phyloP scores from a whole-genome alignment of 2,113 vertebrate genomes.

The Brevimyrus niger region DNA sequence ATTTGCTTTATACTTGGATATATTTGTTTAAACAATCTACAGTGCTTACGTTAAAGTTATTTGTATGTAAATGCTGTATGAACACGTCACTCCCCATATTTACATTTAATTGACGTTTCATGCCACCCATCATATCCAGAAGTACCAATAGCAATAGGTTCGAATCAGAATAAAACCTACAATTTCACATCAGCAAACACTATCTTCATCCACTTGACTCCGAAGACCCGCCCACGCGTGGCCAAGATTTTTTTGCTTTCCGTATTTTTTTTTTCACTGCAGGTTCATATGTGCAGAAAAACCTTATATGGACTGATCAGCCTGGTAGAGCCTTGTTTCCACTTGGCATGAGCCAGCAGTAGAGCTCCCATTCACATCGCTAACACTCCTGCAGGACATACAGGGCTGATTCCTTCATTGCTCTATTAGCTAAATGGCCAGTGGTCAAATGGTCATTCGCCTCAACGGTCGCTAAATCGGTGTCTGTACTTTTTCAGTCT shows the following conservation, averaged over 20 bases:
- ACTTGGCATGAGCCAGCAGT: constrained; percentile 49
- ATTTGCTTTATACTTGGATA: background rate
- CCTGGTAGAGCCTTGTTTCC: constrained; percentile 69
- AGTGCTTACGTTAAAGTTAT: constrained; percentile 53
- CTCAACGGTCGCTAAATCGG: constrained; percentile 27
- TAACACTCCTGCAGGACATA: constrained; percentile 61
- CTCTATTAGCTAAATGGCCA: constrained; percentile 36
- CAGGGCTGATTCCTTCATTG: constrained; percentile 49
- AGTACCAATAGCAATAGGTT: constrained; percentile 66
- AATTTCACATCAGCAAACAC: constrained; percentile 80
- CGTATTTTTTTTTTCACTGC: constrained; percentile 63
- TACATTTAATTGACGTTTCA: constrained; percentile 81
- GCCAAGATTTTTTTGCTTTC: constrained; percentile 69
- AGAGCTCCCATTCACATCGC: constrained; percentile 51
- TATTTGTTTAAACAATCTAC: constrained; percentile 47
- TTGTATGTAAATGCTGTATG: constrained; percentile 68
- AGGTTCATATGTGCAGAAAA: constrained; percentile 70
- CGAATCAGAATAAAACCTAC: constrained; percentile 70
- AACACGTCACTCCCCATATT: constrained; percentile 57
- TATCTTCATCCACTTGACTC: constrained; percentile 87
- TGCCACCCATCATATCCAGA: constrained; percentile 67
- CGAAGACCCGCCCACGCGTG: constrained; percentile 81
- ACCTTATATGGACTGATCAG: constrained; percentile 69
- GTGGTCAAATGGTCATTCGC: constrained; percentile 33
- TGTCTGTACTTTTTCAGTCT: background rate